These are phyloP conservation scores for Platyrinchus mystaceus DNA, from an alignment of 2,797 vertebrate species.

Conservation along the genomic window DNA sequence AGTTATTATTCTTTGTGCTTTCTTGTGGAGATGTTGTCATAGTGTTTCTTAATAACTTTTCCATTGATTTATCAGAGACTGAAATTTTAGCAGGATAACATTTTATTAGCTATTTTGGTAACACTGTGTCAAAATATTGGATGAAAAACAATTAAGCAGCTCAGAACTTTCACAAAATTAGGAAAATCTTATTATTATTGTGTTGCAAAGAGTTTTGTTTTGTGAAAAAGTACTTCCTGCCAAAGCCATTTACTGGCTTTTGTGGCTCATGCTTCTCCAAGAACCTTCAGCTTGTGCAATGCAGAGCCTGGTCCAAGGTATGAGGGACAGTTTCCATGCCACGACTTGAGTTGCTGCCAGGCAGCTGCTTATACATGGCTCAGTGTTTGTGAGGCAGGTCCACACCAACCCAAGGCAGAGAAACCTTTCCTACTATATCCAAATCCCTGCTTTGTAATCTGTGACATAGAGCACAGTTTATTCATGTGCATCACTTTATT, in stretches of 20 bases:
- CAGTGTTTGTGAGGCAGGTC: neutral
- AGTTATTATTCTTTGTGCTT: neutral
- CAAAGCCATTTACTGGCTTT: neutral
- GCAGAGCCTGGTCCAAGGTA: neutral
- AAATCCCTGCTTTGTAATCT: neutral
- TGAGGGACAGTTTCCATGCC: neutral
- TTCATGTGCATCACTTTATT: neutral
- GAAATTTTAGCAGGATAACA: neutral
- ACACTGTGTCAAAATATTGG: neutral
- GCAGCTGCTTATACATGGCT: neutral
- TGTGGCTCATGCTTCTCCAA: neutral
- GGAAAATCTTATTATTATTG: neutral
- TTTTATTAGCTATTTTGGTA: constrained; percentile 1
- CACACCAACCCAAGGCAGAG: neutral
- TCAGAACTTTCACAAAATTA: neutral
- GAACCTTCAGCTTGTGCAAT: neutral
- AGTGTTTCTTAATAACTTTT: neutral
- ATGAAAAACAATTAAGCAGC: neutral
- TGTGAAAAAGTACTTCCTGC: neutral
- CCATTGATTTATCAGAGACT: neutral
- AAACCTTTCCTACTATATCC: neutral
- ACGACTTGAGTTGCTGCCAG: neutral
- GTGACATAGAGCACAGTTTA: neutral
- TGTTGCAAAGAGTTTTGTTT: neutral
- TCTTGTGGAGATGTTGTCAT: neutral